phyloP scores from a whole-genome alignment of 2,797 vertebrate species.

The Euthynnus affinis region DNA sequence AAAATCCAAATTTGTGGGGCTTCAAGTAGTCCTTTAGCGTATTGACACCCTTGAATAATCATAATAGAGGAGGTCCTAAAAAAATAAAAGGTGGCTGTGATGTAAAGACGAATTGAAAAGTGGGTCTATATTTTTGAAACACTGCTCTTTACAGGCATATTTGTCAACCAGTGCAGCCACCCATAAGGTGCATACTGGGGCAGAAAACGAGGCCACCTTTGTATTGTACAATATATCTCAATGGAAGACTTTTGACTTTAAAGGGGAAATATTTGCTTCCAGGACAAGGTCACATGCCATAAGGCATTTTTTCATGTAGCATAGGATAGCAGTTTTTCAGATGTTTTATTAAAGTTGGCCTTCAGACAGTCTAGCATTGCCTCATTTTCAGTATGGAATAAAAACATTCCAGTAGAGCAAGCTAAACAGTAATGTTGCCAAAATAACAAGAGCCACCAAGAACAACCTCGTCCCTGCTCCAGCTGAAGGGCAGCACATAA shows the following conservation, averaged over 20 bases:
- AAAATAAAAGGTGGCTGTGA: no score
- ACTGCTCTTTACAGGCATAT: background rate
- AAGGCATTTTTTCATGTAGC: constrained; percentile 14
- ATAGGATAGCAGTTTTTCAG: constrained; percentile 38
- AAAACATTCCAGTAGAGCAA: background rate
- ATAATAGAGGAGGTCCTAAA: no score
- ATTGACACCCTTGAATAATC: no score
- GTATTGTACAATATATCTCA: constrained; percentile 13
- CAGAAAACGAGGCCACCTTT: constrained; percentile 52
- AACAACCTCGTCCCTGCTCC: constrained; percentile 34
- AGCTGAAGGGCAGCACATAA: constrained; percentile 54
- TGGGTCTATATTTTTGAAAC: background rate
- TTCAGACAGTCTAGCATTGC: constrained; percentile 1
- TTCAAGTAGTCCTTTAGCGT: no score
- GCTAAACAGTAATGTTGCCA: constrained; percentile 12
- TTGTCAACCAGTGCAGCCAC: constrained; percentile 17
- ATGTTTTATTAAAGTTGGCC: constrained; percentile 30
- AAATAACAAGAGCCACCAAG: constrained; percentile 33
- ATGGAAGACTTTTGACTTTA: constrained; percentile 17
- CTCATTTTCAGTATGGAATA: background rate
- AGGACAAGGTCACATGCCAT: background rate
- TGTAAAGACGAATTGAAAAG: no score
- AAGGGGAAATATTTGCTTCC: background rate
- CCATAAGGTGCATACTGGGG: constrained; percentile 10
- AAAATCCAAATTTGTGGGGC: no score